Conservation (phyloP, 92 coral and sea anemone species). For the Porites rus region DNA sequence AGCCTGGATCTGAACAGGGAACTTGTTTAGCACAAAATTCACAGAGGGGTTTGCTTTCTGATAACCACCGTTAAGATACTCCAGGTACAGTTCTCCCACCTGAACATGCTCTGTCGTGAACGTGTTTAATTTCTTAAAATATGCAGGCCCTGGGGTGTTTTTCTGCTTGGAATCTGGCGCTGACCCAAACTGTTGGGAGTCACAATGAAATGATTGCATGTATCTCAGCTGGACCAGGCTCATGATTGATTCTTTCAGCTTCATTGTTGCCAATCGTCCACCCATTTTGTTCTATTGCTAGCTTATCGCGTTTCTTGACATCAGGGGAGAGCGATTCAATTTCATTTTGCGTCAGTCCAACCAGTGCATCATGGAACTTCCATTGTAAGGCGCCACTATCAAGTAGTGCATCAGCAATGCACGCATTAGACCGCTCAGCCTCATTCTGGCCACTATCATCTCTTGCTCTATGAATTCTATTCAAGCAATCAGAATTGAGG, state of each 20-base stretch:
- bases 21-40: not conserved
- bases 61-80: not conserved
- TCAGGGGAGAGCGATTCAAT: slow-evolving; percentile 50
- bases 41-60: not conserved
- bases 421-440: slow-evolving; percentile 68
- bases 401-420: slow-evolving; percentile 63
- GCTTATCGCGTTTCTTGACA: slow-evolving; percentile 59
- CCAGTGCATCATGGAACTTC: slow-evolving; percentile 55
- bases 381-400: slow-evolving; percentile 58
- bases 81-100: slow-evolving; percentile 10
- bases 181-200: slow-evolving; percentile 28
- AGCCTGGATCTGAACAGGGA: slow-evolving; percentile 1
- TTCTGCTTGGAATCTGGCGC: slow-evolving; percentile 11
- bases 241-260: slow-evolving; percentile 38
- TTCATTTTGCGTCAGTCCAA: slow-evolving; percentile 49
- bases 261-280: slow-evolving; percentile 62
- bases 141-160: slow-evolving; percentile 12
- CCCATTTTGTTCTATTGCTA: slow-evolving; percentile 60
- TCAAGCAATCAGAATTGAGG: slow-evolving; percentile 54
- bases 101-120: not conserved
- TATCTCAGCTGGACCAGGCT: slow-evolving; percentile 67
- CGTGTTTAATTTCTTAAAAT: slow-evolving; percentile 9
- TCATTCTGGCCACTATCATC: slow-evolving; percentile 67
- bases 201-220: slow-evolving; percentile 53
- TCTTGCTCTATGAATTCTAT: slow-evolving; percentile 53